Evolutionary conservation across 1,140 invertebrate species (phyloP), one percentile per base, ranked within the genome.

Genomic region (Saccostrea glomerata): DNA sequence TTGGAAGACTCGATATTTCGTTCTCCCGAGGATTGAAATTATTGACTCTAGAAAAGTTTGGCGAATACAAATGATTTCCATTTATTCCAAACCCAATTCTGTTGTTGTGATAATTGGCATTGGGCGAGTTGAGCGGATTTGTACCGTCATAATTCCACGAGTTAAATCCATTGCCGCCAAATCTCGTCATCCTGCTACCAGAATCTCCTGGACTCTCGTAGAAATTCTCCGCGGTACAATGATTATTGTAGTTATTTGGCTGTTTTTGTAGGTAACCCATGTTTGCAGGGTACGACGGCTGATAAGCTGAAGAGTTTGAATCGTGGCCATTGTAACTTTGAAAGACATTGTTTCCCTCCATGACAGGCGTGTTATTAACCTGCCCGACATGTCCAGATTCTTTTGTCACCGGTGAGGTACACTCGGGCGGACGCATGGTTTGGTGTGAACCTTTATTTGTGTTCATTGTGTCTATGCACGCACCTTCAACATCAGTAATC

Each of bases 11-110:
- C 7, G 82, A 40, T 20, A 56, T 55, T 9, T 54, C 82, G 82
- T 15, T 54, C 82, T 84, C 82, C 36, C 40, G 82, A 56, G 82
- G 54, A 84, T 84, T 84, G 82, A 54, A 55, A 56, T 84, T 84
- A 84, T 84, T 84, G 82, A 84, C 40, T 56, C 82, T 54, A 54
- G 82, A 55, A 84, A 84, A 84, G 82, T 84, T 84, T 17, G 40
- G 82, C 40, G 82, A 84, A 84, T 84, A 84, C 40, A 84, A 84
- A 84, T 84, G 40, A 84, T 84, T 84, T 56, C 82, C 82, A 84
- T 84, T 84, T 40, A 84, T 84, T 12, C 82, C 82, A 54, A 84
- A 84, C 36, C 54, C 54, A 23, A 84, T 84, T 84, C 82, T 84
- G 40, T 84, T 55, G 23, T 84, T 54, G 54, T 84, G 54, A 36